Base-by-base conservation (phyloP, 2,113 vertebrate species). In the Campylomormyrus tamandua region DNA sequence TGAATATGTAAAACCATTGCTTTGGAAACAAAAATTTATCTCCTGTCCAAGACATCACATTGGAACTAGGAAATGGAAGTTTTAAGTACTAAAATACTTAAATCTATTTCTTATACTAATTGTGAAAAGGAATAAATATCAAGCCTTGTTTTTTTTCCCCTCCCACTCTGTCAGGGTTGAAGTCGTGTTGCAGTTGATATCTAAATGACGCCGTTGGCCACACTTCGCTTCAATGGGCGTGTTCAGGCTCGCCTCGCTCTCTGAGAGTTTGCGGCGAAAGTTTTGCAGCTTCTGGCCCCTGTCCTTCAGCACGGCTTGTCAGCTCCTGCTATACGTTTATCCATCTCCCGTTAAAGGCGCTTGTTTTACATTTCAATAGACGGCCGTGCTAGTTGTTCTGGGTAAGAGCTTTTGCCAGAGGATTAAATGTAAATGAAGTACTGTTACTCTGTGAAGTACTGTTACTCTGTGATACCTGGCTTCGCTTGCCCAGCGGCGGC, bases 401-500 rank as follows among this genome's bases (percentile, higher is more conserved):
- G 50, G 50, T 31, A 50, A 86, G 45, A 86, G 83, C 46, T 49
- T 53, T 39, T 53, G 9, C 85, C 50, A 17, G 45, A 31, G 50
- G 85, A 87, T 87, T 87, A 87, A 35, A 87, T 87, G 85, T 87
- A 87, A 87, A 87, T 87, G 85, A 87, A 80, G 50, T 9, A 48
- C 85, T 87, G 85, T 87, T 87, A 48, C 85, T 39, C 85, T 87
- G 27, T 87, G 85, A 87, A 80, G 85, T 9, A 48, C 85, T 56
- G 85, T 87, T 87, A 48, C 85, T 39, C 85, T 87, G 27, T 87
- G 85, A 87, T 87, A 87, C 85, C 85, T 87, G 85, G 85, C 11
- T 53, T 6, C 6, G 13, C 13, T 35, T 53, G 85, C 50, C 85
- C 95, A 92, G 91, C 42, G 31, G 86, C 85, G 39, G 56, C 85